Evolutionary conservation across 35 echinoderm and acorn worm genomes (phyloP).

Genomic region (Acanthaster planci): DNA sequence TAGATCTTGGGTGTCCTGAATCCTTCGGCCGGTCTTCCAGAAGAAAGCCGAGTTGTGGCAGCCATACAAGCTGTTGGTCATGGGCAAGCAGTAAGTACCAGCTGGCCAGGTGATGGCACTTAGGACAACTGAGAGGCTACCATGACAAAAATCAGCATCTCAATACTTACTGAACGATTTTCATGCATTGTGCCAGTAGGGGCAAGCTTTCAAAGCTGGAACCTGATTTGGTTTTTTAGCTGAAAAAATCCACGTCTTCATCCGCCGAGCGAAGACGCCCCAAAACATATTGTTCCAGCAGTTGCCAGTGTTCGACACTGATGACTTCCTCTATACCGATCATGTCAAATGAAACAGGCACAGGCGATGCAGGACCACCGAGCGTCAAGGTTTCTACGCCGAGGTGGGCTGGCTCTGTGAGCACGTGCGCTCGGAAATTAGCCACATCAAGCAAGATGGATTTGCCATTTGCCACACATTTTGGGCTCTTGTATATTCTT

Average conservation of each 20-base stretch:
- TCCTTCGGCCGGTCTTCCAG: slow-evolving; percentile 62
- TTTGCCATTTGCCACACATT: not conserved
- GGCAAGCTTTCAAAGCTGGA: not conserved
- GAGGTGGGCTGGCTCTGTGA: not conserved
- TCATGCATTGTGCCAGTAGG: not conserved
- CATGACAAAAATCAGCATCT: not conserved
- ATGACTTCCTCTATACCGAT: slow-evolving; percentile 51
- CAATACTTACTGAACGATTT: slow-evolving; percentile 14
- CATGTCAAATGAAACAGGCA: slow-evolving; percentile 43
- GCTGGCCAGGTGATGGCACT: slow-evolving; percentile 60
- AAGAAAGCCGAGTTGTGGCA: slow-evolving; percentile 59
- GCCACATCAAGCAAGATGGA: not conserved
- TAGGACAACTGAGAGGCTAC: slow-evolving; percentile 8
- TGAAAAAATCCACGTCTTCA: not conserved
- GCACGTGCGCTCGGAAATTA: not conserved
- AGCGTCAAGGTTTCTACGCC: slow-evolving; percentile 10
- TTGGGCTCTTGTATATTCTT: no score
- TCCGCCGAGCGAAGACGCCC: not conserved
- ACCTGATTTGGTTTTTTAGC: not conserved
- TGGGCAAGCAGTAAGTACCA: slow-evolving; percentile 67
- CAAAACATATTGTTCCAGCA: slow-evolving; percentile 25
- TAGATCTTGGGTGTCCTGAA: slow-evolving; percentile 70
- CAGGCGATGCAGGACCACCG: not conserved
- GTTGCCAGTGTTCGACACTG: slow-evolving; percentile 38
- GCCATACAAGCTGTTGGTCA: slow-evolving; percentile 38